A percentile compares a stretch with the other conserved stretches of the same genome.
Evolutionary conservation across 2,113 vertebrate genomes (phyloP).

Genomic region (Malaclemys terrapin): DNA sequence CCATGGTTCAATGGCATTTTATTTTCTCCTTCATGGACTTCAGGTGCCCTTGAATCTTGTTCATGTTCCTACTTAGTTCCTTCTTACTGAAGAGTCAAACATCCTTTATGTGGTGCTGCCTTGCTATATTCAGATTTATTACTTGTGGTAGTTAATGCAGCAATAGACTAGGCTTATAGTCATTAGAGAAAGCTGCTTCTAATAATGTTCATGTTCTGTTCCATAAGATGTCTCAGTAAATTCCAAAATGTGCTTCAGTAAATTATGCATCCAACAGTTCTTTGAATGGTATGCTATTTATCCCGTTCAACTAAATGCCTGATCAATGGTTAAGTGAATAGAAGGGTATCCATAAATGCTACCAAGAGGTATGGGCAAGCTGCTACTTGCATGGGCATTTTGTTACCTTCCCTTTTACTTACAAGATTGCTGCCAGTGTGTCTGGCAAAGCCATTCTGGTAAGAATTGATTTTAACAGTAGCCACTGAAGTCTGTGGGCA

Average conservation of each 20-base stretch:
- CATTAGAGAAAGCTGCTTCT: background rate
- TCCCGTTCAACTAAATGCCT: background rate
- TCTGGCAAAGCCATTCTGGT: background rate
- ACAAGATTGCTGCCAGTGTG: background rate
- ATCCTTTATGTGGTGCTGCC: background rate
- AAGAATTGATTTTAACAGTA: background rate
- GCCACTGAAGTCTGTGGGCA: background rate
- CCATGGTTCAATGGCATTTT: background rate
- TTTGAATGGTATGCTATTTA: background rate
- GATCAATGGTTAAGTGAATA: background rate
- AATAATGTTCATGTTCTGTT: background rate
- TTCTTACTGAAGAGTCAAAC: background rate
- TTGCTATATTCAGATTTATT: background rate
- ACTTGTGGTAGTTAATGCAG: background rate
- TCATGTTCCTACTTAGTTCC: background rate
- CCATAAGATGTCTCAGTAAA: background rate
- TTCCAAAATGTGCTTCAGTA: background rate
- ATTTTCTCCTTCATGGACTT: conserved; percentile 27
- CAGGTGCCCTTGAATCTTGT: background rate
- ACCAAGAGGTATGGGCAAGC: background rate
- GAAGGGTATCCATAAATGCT: background rate
- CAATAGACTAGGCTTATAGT: background rate
- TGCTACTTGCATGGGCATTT: background rate
- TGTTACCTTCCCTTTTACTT: conserved; percentile 12
- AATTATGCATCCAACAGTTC: background rate